phyloP scores from a whole-genome alignment of 1,140 invertebrate genomes.

The Hormaphis cornu region DNA sequence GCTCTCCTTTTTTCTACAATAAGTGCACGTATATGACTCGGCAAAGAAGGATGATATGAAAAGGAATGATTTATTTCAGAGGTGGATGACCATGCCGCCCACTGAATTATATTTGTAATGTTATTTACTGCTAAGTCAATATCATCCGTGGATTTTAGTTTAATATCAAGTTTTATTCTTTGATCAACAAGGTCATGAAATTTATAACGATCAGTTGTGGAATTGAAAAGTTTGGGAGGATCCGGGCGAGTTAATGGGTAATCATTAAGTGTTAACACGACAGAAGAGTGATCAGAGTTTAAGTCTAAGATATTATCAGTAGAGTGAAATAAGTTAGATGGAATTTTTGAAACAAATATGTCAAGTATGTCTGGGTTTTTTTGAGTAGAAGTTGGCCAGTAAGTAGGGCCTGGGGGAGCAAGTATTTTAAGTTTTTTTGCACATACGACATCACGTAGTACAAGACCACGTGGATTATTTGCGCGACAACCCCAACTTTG shows the following conservation, averaged over 20 bases:
- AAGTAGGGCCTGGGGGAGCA: background rate
- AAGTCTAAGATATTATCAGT: background rate
- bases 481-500: slow-evolving; percentile 41
- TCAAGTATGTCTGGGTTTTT: slow-evolving; percentile 5
- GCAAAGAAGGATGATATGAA: background rate
- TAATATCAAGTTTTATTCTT: background rate
- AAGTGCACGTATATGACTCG: background rate
- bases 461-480: slow-evolving; percentile 37
- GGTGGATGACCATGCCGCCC: background rate
- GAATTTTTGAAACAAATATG: background rate
- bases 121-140: background rate
- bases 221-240: background rate
- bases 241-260: background rate
- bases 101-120: background rate
- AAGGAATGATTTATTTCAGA: background rate
- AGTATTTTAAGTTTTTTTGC: slow-evolving; percentile 33
- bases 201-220: background rate
- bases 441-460: slow-evolving; percentile 38
- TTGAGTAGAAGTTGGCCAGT: background rate
- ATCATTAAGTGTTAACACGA: background rate
- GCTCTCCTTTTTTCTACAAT: slow-evolving; percentile 16
- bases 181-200: background rate
- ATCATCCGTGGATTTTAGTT: slow-evolving; percentile 6
- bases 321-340: background rate
- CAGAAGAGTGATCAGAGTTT: background rate